phyloP scores from a whole-genome alignment of 2,797 vertebrate genomes.

The Thamnophis elegans region DNA sequence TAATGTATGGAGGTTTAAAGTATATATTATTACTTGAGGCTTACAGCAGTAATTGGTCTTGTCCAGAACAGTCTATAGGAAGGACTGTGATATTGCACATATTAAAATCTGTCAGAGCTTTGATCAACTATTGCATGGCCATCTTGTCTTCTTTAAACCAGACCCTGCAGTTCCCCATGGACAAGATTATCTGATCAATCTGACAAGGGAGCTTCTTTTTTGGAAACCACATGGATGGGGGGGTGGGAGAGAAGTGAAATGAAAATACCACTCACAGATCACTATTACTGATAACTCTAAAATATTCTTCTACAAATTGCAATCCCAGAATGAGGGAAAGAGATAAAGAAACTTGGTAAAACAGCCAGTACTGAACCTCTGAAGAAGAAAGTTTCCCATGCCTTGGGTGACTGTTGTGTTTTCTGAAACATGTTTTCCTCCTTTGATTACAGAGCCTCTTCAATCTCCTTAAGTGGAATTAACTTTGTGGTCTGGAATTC shows the following conservation, averaged over 20 bases:
- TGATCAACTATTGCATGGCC: not conserved
- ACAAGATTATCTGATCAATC: slow-evolving; percentile 3
- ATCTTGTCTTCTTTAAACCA: not conserved
- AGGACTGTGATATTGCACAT: not conserved
- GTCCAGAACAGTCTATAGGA: not conserved
- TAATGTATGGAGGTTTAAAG: not conserved
- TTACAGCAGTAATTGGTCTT: not conserved
- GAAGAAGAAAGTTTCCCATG: slow-evolving; percentile 52
- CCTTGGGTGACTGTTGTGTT: slow-evolving; percentile 34
- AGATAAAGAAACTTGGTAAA: not conserved
- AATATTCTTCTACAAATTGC: not conserved
- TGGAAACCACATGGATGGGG: slow-evolving; percentile 22
- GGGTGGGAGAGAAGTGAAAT: not conserved
- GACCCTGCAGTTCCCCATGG: not conserved
- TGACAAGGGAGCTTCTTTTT: not conserved
- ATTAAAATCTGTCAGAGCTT: not conserved
- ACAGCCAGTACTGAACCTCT: slow-evolving; percentile 16
- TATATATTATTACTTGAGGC: not conserved
- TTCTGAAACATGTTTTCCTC: slow-evolving; percentile 49
- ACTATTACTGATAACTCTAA: not conserved
- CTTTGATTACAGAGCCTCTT: slow-evolving; percentile 56
- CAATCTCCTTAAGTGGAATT: slow-evolving; percentile 71
- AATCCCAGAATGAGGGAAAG: not conserved
- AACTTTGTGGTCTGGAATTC: slow-evolving; percentile 53
- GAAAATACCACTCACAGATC: not conserved